phyloP scores from a whole-genome alignment of 2,797 vertebrate species.

The Acestrorhynchus altus region DNA sequence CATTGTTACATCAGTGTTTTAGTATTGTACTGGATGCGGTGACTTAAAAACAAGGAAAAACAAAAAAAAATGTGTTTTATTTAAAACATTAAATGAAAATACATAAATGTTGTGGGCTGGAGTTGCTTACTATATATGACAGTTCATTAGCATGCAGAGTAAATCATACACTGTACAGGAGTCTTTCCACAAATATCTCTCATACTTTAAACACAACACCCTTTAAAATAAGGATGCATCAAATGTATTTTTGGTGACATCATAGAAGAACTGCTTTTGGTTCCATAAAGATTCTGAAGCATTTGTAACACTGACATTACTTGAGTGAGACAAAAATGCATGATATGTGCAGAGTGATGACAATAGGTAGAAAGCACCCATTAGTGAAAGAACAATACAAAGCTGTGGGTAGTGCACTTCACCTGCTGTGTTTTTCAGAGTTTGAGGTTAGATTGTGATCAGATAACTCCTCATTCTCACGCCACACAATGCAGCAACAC shows the following conservation, averaged over 20 bases:
- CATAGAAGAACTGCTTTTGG: too few relatives aligned
- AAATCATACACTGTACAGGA: background rate
- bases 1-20: conserved; percentile 84
- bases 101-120: conserved; percentile 49
- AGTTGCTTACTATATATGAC: conserved; percentile 13
- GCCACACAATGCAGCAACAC: conserved; percentile 50
- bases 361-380: background rate
- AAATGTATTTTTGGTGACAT: too few relatives aligned
- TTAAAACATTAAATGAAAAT: conserved; percentile 78
- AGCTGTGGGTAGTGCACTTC: conserved; percentile 36
- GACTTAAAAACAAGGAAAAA: conserved; percentile 69
- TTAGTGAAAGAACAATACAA: background rate
- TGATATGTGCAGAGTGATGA: background rate
- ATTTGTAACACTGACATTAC: too few relatives aligned
- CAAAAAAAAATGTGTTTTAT: conserved; percentile 77
- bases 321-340: background rate
- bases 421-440: conserved; percentile 51
- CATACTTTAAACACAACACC: background rate
- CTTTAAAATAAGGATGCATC: too few relatives aligned
- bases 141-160: background rate
- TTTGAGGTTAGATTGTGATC: conserved; percentile 71
- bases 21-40: conserved; percentile 70
- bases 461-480: conserved; percentile 63
- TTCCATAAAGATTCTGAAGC: too few relatives aligned
- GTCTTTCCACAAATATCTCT: background rate